A percentile compares a stretch with the other conserved stretches of the same genome.
Conservation (phyloP, 2,888 invertebrate genomes). For the Cephonodes hylas region DNA sequence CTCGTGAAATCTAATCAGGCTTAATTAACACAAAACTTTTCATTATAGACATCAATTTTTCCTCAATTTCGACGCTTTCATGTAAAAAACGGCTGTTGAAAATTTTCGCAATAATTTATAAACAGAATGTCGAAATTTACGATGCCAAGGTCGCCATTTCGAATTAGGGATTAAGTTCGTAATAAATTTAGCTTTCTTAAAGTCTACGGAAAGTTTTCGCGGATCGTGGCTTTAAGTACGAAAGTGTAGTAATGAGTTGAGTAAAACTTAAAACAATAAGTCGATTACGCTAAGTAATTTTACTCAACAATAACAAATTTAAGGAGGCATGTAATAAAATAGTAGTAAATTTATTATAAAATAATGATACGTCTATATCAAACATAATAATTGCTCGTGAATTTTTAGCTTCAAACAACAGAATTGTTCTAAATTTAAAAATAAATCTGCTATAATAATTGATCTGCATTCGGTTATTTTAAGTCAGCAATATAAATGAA, state of each 20-base stretch:
- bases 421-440: too few species aligned
- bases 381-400: too few species aligned
- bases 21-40: too few species aligned
- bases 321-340: too few species aligned
- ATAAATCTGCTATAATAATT: too few species aligned
- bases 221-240: slow-evolving; percentile 3
- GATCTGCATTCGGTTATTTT: too few species aligned
- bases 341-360: too few species aligned
- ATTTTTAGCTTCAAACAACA: too few species aligned
- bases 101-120: background rate
- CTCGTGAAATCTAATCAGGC: too few species aligned
- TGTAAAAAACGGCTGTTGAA: background rate
- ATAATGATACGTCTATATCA: too few species aligned
- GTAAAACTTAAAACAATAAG: background rate
- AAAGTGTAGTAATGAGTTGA: background rate
- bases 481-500: background rate
- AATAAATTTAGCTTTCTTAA: slow-evolving; percentile 1
- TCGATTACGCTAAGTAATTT: background rate
- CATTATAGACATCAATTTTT: too few species aligned
- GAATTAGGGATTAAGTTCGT: slow-evolving; percentile 2
- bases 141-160: background rate
- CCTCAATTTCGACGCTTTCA: too few species aligned
- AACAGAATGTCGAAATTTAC: background rate
- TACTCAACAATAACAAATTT: background rate
- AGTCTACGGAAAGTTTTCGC: slow-evolving; percentile 8